Base-by-base conservation (phyloP, 2,888 invertebrate genomes). In the Megamerina dolium region DNA sequence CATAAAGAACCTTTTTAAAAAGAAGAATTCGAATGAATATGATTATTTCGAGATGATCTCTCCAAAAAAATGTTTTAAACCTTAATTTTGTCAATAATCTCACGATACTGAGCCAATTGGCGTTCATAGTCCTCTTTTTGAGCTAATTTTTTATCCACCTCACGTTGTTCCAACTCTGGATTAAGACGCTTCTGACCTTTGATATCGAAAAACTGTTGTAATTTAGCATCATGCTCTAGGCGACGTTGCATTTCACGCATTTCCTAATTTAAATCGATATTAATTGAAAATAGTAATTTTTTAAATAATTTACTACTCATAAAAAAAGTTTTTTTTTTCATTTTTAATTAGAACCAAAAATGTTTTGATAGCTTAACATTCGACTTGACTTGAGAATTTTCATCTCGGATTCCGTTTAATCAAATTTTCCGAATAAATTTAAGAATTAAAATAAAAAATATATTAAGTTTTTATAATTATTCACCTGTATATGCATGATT, bases 171-270 rank as follows among this genome's bases (percentile, higher is more conserved):
- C 10, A 87, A 73, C 49, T 87, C 85, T 0, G 80, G 79, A 58
- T 86, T 83, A 29, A 84, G 75, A 2, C 89, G 73, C 53, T 83
- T 84, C 49, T 90, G 88, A 1, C 87, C 86, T 67, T 92, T 92
- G 1, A 86, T 81, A 5, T 85, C 83, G 41, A 92, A 79, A 67
- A 93, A 93, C 60, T 87, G 84, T 57, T 88, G 83, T 21, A 93
- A 73, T 56, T 87, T 87, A 56, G 85, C 74, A 64, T 91, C 89
- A 66, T 91, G 85, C 63, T 92, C 91, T 27, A 93, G 72, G 46
- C 87, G 83, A 1, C 92, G 75, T 59, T 90, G 85, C 43, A 93
- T 78, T 61, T 91, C 91, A 34, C 90, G 81, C 76, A 92, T 90
- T 74, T 92, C 92, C 74, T 83, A n/a, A 8, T 23, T 23, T 23